Evolutionary conservation across 2,888 invertebrate species (phyloP).

Genomic region (Caenorhabditis sinica): DNA sequence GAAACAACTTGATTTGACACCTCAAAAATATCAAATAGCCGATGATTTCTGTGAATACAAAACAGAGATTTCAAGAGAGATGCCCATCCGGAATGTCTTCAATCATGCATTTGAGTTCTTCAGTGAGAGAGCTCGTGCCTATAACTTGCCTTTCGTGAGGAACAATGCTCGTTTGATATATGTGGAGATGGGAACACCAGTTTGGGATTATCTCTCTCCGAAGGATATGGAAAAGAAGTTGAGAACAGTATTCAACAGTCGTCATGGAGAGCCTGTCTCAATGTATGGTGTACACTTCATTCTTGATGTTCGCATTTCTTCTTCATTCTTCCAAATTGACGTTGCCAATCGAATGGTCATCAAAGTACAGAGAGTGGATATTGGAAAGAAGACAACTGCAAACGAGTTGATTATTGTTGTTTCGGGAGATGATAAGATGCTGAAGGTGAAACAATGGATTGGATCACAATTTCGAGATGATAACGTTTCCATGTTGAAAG

Average conservation of each 20-base stretch:
- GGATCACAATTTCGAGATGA: conserved; percentile 63
- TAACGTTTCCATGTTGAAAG: neutral
- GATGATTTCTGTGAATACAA: conserved; percentile 60
- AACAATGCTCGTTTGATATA: conserved; percentile 40
- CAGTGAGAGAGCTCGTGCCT: conserved; percentile 52
- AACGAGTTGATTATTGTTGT: conserved; percentile 63
- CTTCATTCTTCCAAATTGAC: conserved; percentile 27
- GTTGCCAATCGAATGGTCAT: conserved; percentile 27
- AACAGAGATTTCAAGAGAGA: conserved; percentile 61
- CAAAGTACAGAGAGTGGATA: conserved; percentile 65
- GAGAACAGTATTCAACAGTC: conserved; percentile 19
- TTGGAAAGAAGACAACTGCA: conserved; percentile 58
- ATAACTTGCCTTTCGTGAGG: conserved; percentile 18
- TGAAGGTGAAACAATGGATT: conserved; percentile 57
- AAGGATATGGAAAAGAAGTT: conserved; percentile 57
- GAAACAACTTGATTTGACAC: conserved; percentile 15
- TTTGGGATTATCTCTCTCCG: conserved; percentile 33
- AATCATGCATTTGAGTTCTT: conserved; percentile 61
- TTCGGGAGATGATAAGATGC: conserved; percentile 38
- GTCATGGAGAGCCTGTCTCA: conserved; percentile 43
- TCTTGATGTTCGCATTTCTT: conserved; percentile 40
- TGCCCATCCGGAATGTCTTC: conserved; percentile 43
- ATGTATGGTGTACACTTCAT: conserved; percentile 48
- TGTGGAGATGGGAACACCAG: conserved; percentile 23
- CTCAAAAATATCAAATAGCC: conserved; percentile 47